These are phyloP conservation scores for Uropsilus gracilis DNA, from an alignment of 2,113 vertebrate genomes.

Conservation along the genomic window DNA sequence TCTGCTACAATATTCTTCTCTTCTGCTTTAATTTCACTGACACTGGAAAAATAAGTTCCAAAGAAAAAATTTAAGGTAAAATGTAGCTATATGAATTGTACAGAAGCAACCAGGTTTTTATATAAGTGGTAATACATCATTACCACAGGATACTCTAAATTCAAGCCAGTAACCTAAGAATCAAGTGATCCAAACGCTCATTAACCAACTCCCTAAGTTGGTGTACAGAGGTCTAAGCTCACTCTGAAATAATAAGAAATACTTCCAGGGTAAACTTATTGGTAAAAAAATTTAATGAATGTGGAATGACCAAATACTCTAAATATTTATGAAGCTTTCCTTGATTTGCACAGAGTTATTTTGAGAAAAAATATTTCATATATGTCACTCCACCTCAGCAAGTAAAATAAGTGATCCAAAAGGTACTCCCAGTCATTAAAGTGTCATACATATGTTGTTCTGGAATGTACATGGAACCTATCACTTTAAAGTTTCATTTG, in stretches of 20 bases:
- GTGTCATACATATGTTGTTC: slow-evolving; percentile 44
- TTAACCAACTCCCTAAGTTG: slow-evolving; percentile 19
- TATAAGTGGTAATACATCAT: neutral
- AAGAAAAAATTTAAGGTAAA: slow-evolving; percentile 23
- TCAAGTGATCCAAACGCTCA: slow-evolving; percentile 23
- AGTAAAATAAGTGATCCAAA: neutral
- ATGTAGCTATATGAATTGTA: neutral
- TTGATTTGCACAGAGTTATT: neutral
- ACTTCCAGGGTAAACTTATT: slow-evolving; percentile 13
- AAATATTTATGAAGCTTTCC: neutral
- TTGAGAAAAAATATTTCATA: neutral
- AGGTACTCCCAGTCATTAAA: neutral
- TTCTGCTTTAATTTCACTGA: neutral
- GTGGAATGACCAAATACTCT: neutral
- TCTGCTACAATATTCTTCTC: neutral
- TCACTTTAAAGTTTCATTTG: slow-evolving; percentile 36
- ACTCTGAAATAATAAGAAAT: neutral
- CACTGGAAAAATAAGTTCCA: slow-evolving; percentile 16
- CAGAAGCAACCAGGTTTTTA: neutral
- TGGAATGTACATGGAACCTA: slow-evolving; percentile 42
- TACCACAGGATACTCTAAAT: slow-evolving; percentile 39
- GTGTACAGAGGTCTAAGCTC: neutral
- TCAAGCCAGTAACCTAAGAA: neutral
- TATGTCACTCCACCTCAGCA: neutral
- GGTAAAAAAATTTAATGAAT: neutral